Base-by-base conservation (phyloP, 2,113 vertebrate genomes). In the Trinectes maculatus region DNA sequence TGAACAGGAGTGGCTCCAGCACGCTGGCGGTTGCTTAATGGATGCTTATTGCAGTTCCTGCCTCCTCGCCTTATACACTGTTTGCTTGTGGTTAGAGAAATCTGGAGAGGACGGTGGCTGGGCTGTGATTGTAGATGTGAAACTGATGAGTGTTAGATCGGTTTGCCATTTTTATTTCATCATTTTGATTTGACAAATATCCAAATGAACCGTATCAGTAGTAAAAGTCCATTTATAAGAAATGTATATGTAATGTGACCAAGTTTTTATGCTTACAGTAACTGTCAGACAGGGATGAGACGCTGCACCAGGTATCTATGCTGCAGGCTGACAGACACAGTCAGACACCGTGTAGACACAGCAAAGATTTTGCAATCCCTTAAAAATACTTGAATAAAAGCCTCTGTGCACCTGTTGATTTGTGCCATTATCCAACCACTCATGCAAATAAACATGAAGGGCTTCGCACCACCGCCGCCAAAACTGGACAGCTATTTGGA, bases 161-260 rank as follows among this genome's bases (percentile, higher is more conserved):
- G 46, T 29, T 26, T 54, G 28, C 2, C 28, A 47, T 76, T 71
- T 75, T 46, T 64, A 64, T 65, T 12, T 26, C 18, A 19, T 54
- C 25, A 33, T 26, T 33, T 2, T 62, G 5, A n/a, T n/a, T n/a
- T n/a, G n/a, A n/a, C n/a, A n/a, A n/a, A n/a, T n/a, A n/a, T n/a
- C n/a, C n/a, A n/a, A n/a, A n/a, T n/a, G n/a, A n/a, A n/a, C n/a
- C n/a, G n/a, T n/a, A n/a, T n/a, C n/a, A n/a, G n/a, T n/a, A n/a
- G n/a, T n/a, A n/a, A n/a, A n/a, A n/a, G n/a, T n/a, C n/a, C n/a
- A n/a, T n/a, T n/a, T n/a, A n/a, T n/a, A n/a, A n/a, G n/a, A n/a
- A n/a, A n/a, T n/a, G n/a, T n/a, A n/a, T n/a, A n/a, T n/a, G n/a
- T n/a, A n/a, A n/a, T n/a, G n/a, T n/a, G n/a, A n/a, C n/a, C n/a